Evolutionary conservation across 2,113 vertebrate species (phyloP), one percentile per base, ranked within the genome.

Genomic region (Prochilodus magdalenae): DNA sequence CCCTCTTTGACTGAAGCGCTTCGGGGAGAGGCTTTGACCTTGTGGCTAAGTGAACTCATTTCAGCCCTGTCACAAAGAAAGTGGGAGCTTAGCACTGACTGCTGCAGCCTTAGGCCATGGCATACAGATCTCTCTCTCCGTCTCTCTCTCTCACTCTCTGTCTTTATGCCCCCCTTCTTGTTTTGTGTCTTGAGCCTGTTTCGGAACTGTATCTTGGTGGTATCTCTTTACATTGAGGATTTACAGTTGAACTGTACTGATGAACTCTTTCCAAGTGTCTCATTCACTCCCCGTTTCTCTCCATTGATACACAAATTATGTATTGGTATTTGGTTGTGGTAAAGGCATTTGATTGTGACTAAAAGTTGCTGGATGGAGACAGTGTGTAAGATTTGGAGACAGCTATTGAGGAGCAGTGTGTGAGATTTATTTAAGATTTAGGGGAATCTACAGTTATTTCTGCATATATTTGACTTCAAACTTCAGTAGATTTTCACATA

Each of bases 1-100:
- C 67, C 11, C 76, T 79, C 22, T 84, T 62, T 30, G 63, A 20
- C 24, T 78, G 72, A 63, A 72, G 53, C 12, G 65, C 81, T 65
- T 73, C 26, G 5, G 70, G 74, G 71, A 81, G 65, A 47, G 26
- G 70, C 73, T 79, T 66, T 86, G 86, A 89, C 82, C 86, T 81
- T 82, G 73, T 83, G 82, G 74, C 40, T 51, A 70, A 78, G 78
- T 76, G 78, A 83, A 85, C 77, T 81, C 33, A 81, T 86, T 78
- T 80, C 66, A 83, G 78, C 33, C 29, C n/a, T 78, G 77, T 85
- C 80, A 72, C 83, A 85, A 83, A 78, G 44, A 63, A 82, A 79
- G 44, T 76, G 83, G 60, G 67, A 30, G 69, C 75, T 71, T 79
- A 49, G 79, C 75, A 76, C 82, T 79, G 75, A 87, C 62, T 71